phyloP scores from a whole-genome alignment of 2,797 vertebrate species.

The Pogonophryne albipinna region DNA sequence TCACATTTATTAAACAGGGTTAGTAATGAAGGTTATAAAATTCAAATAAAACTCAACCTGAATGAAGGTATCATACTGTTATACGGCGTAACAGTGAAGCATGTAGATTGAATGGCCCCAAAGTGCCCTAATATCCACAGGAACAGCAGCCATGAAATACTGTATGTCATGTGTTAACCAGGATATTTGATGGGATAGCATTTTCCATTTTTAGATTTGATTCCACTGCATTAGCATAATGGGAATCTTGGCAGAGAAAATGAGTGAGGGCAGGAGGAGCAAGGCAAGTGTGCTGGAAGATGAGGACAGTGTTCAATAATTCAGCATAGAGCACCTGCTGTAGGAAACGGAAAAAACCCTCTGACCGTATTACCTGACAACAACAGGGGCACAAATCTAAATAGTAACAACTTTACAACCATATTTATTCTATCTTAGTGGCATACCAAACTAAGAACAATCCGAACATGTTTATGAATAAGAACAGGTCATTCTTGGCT shows the following conservation, averaged over 20 bases:
- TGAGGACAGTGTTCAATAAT: constrained; percentile 64
- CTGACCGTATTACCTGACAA: constrained; percentile 11
- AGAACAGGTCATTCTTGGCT: neutral
- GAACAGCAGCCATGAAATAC: constrained; percentile 21
- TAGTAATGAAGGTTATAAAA: neutral
- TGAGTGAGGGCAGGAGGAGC: constrained; percentile 29
- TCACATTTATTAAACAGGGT: neutral
- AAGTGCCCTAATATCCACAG: constrained; percentile 6
- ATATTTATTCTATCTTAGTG: neutral
- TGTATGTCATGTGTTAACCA: neutral
- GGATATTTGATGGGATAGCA: constrained; percentile 8
- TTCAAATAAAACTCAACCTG: neutral
- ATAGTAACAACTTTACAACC: neutral
- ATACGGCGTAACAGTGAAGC: neutral
- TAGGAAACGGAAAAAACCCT: constrained; percentile 21
- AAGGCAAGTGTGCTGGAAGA: constrained; percentile 26
- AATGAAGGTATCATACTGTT: neutral
- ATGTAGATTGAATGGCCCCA: neutral
- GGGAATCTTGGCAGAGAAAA: constrained; percentile 53
- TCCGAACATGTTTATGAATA: constrained; percentile 8
- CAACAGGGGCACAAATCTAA: too few relatives aligned
- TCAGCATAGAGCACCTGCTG: constrained; percentile 54
- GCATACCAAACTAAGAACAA: neutral
- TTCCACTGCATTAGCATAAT: constrained; percentile 56
- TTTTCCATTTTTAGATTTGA: constrained; percentile 32